A percentile compares a stretch with the other conserved stretches of the same genome.
phyloP scores from a whole-genome alignment of 2,113 vertebrate genomes.

The Conger conger region DNA sequence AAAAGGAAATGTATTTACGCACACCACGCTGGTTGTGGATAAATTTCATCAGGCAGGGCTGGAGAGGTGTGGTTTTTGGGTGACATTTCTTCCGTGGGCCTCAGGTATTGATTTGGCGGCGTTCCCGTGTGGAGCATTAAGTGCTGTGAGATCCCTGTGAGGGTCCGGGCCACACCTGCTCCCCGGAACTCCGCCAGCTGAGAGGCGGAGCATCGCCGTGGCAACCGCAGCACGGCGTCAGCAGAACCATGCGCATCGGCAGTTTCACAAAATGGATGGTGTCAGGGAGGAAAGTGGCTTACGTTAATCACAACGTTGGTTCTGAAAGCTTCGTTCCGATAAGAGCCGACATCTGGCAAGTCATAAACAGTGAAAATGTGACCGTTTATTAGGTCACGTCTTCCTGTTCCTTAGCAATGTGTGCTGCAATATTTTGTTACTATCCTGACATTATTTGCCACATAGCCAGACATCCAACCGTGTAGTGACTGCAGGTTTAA shows the following conservation, averaged over 20 bases:
- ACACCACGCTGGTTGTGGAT: background rate
- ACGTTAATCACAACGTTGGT: no score
- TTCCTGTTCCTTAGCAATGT: background rate
- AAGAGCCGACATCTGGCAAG: no score
- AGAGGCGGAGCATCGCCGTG: background rate
- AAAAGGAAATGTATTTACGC: background rate
- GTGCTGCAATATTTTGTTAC: no score
- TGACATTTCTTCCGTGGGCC: background rate
- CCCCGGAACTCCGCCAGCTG: conserved; percentile 33
- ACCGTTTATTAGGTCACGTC: background rate
- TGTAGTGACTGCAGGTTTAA: no score
- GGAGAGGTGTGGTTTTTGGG: background rate
- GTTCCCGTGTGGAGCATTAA: conserved; percentile 43
- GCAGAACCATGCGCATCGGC: background rate
- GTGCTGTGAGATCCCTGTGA: conserved; percentile 34
- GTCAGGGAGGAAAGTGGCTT: background rate
- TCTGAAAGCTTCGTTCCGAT: no score
- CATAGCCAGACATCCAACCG: no score
- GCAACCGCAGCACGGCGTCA: background rate
- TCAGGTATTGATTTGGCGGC: conserved; percentile 32
- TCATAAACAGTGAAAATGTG: background rate
- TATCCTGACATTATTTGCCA: no score
- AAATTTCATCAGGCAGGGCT: background rate
- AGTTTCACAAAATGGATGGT: background rate
- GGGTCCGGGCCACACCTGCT: conserved; percentile 49